Base-by-base conservation (phyloP, 2,888 invertebrate genomes). In the Apocheima hispidaria region DNA sequence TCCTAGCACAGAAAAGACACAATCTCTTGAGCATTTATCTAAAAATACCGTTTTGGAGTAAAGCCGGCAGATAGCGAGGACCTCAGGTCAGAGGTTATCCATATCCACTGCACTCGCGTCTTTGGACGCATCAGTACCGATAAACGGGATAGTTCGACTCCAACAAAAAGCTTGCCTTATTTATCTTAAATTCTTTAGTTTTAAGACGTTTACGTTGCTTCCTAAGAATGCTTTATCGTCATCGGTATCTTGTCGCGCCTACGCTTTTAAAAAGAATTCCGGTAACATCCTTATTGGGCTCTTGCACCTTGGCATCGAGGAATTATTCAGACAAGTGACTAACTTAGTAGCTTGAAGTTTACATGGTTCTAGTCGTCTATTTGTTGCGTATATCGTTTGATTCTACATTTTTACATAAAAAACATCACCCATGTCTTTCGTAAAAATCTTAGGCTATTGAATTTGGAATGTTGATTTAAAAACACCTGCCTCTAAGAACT, bases 61-160 rank as follows among this genome's bases (percentile, higher is more conserved):
- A 55, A 61, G 60, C 53, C 52, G 53, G 21, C 41, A 43, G 61
- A 55, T 49, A 65, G 53, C 41, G 54, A 55, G 41, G 63, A 60
- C 46, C 38, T 35, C 54, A 63, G 62, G 63, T 58, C 57, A 54
- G 51, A 52, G 71, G 69, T 67, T 71, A 71, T 71, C 71, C 38
- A 10, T 44, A 12, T 30, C 40, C 40, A 51, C 0, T 54, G 63
- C 55, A 55, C 53, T 35, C 55, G 63, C 59, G 53, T 60, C 64
- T 55, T 52, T 56, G 51, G 54, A 20, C 43, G 51, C 55, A 59
- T 60, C 66, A 44, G 6, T 7, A 2, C 46, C 14, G 63, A 63
- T 63, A 60, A 38, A n/a, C 5, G 36, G 12, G n/a, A 33, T 16
- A 38, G 52, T 59, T 35, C 6, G n/a, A 43, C 28, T 23, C 21